These are phyloP conservation scores for Knipowitschia caucasica DNA, from an alignment of 2,797 vertebrate genomes.

Conservation along the genomic window DNA sequence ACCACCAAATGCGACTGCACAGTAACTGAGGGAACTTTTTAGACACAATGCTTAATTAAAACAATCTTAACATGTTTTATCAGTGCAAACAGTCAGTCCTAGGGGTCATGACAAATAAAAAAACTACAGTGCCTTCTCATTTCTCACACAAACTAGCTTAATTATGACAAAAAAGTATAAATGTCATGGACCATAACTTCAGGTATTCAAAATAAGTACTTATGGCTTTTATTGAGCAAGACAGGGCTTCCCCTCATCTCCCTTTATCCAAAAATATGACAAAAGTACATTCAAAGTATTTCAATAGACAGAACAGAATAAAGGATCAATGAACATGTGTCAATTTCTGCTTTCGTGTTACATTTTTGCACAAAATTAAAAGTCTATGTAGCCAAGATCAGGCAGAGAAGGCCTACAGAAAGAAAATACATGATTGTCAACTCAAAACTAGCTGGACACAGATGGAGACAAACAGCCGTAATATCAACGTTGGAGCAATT, in stretches of 20 bases:
- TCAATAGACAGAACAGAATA: background rate
- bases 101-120: background rate
- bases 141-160: slow-evolving; percentile 17
- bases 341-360: background rate
- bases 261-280: slow-evolving; percentile 14
- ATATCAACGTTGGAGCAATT: slow-evolving; percentile 22
- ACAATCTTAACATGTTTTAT: background rate
- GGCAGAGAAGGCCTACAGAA: slow-evolving; percentile 24
- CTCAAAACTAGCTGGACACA: slow-evolving; percentile 38
- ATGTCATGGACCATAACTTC: background rate
- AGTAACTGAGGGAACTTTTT: background rate
- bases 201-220: slow-evolving; percentile 10
- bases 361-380: slow-evolving; percentile 9
- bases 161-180: slow-evolving; percentile 25
- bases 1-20: too few relatives aligned
- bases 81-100: slow-evolving; percentile 4
- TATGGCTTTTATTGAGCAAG: slow-evolving; percentile 38
- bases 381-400: slow-evolving; percentile 7
- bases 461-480: slow-evolving; percentile 42
- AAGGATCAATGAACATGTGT: background rate
- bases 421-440: slow-evolving; percentile 59
- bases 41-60: background rate
- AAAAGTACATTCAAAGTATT: slow-evolving; percentile 37
- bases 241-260: slow-evolving; percentile 1
- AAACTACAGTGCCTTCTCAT: background rate